Evolutionary conservation across 2,888 invertebrate genomes (phyloP).

Genomic region (Euzophera pinguis): DNA sequence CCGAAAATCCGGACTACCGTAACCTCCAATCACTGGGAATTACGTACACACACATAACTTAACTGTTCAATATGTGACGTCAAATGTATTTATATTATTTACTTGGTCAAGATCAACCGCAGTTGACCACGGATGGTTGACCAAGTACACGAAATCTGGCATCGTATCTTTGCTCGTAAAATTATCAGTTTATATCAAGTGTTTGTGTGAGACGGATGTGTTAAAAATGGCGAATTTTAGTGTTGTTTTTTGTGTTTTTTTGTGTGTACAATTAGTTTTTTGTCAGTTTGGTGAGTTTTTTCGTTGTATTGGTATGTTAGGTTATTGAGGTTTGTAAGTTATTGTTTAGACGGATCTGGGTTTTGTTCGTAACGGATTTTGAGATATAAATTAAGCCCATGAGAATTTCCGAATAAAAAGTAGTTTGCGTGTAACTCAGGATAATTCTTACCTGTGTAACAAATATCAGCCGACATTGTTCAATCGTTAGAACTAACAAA

Average conservation of each 20-base stretch:
- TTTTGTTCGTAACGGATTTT: no score
- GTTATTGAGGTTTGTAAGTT: background rate
- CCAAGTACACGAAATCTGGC: background rate
- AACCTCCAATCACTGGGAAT: background rate
- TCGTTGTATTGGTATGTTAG: background rate
- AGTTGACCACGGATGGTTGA: slow-evolving; percentile 12
- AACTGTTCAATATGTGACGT: background rate
- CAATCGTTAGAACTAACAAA: no score
- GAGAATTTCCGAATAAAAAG: no score
- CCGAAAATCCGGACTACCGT: slow-evolving; percentile 4
- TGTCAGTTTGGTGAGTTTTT: slow-evolving; percentile 57
- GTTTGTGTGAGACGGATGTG: background rate
- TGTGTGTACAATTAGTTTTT: slow-evolving; percentile 41
- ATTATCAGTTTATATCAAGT: background rate
- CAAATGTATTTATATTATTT: background rate
- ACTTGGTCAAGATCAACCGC: slow-evolving; percentile 21
- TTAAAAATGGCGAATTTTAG: slow-evolving; percentile 33
- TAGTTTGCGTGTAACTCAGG: no score
- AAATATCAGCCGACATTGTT: no score
- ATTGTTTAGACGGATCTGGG: background rate
- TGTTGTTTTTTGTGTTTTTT: slow-evolving; percentile 42
- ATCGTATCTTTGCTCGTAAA: background rate
- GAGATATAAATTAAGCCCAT: no score
- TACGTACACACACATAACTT: background rate
- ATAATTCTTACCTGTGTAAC: no score